Conservation (phyloP, 2,888 invertebrate species). For the Scaptomyza tumidula region DNA sequence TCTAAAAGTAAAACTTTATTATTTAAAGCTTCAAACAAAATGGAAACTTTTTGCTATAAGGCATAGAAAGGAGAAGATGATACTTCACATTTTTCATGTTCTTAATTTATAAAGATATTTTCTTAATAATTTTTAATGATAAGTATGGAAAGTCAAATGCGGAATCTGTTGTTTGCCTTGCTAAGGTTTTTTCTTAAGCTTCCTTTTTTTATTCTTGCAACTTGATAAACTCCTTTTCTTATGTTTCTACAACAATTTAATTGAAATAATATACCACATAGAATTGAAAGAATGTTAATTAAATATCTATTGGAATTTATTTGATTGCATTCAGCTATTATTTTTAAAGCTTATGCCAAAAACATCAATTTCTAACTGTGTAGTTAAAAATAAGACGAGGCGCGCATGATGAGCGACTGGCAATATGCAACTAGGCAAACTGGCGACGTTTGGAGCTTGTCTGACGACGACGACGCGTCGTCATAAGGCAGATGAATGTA, state of each 20-base stretch:
- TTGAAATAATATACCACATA: background rate
- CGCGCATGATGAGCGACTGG: conserved; percentile 47
- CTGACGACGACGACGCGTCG: conserved; percentile 49
- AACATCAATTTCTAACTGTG: conserved; percentile 4
- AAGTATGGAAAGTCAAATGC: too few species aligned
- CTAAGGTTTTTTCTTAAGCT: too few species aligned
- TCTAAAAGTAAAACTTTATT: too few species aligned
- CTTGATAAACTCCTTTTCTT: too few species aligned
- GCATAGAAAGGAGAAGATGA: too few species aligned
- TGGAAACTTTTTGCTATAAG: too few species aligned
- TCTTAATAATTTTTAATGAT: too few species aligned
- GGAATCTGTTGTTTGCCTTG: too few species aligned
- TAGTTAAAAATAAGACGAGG: conserved; percentile 30
- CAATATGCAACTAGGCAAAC: conserved; percentile 22
- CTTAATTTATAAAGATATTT: too few species aligned
- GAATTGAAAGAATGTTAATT: background rate
- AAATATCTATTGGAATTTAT: background rate
- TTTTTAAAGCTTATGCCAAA: background rate
- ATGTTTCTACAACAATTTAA: background rate
- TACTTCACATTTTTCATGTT: too few species aligned
- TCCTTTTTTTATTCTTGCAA: too few species aligned
- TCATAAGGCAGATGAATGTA: conserved; percentile 62
- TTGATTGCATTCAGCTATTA: conserved; percentile 1
- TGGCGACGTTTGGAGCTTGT: conserved; percentile 23
- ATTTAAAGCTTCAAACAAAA: too few species aligned